phyloP scores from a whole-genome alignment of 92 coral and sea anemone genomes.

The Phenganax marumi region DNA sequence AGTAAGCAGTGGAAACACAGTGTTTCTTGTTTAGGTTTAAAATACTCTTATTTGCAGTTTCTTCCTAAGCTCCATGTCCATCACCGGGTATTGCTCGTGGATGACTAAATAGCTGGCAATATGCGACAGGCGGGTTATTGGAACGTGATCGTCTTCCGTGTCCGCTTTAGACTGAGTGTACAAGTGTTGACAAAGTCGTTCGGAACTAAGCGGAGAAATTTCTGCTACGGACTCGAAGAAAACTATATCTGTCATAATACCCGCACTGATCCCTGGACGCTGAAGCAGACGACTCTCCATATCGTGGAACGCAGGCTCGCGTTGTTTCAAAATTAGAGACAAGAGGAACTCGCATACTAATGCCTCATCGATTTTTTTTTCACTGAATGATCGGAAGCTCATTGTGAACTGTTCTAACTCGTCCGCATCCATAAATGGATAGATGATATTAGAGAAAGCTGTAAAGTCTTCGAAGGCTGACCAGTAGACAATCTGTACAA shows the following conservation, averaged over 20 bases:
- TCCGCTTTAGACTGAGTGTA: constrained; percentile 81
- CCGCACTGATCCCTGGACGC: constrained; percentile 75
- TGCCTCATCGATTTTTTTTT: constrained; percentile 83
- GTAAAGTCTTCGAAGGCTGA: constrained; percentile 73
- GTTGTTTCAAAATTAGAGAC: constrained; percentile 86
- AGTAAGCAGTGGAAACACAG: too few relatives aligned
- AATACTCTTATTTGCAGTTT: neutral
- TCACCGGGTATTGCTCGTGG: constrained; percentile 71
- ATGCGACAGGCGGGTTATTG: constrained; percentile 84
- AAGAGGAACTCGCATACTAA: constrained; percentile 80
- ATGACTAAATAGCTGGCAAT: constrained; percentile 82
- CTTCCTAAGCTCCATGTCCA: constrained; percentile 37
- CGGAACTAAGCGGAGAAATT: constrained; percentile 91
- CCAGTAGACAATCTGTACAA: constrained; percentile 84
- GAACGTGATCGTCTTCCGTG: constrained; percentile 58
- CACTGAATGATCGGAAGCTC: constrained; percentile 97
- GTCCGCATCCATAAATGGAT: constrained; percentile 96
- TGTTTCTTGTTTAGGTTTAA: neutral
- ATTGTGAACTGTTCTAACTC: constrained; percentile 96
- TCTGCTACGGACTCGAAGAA: constrained; percentile 94
- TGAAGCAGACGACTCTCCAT: constrained; percentile 79
- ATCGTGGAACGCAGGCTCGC: constrained; percentile 94
- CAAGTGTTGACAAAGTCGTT: constrained; percentile 78
- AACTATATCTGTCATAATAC: constrained; percentile 93
- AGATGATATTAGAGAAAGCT: constrained; percentile 71